Conservation (phyloP, 2,113 vertebrate genomes). For the Ictidomys tridecemlineatus region DNA sequence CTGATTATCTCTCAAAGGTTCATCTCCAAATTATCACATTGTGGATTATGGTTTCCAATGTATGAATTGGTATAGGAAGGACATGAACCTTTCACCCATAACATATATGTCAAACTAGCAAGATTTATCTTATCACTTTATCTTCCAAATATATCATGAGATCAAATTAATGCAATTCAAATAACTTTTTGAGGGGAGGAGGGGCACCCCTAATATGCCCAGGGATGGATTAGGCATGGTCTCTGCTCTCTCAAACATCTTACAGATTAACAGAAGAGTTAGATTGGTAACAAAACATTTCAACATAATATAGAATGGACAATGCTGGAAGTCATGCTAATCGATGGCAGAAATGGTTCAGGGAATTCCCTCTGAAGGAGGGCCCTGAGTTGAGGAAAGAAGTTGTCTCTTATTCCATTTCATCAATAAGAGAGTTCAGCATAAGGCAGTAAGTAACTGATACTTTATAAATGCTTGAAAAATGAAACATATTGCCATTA, state of each 20-base stretch:
- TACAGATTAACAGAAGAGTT: neutral
- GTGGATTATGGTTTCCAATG: neutral
- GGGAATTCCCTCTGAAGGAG: neutral
- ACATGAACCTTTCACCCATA: neutral
- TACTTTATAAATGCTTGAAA: neutral
- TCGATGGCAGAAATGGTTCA: neutral
- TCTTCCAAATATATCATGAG: neutral
- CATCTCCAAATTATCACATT: neutral
- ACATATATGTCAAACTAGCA: neutral
- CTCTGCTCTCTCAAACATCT: neutral
- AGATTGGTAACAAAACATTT: neutral
- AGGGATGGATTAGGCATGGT: neutral
- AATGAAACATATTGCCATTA: neutral
- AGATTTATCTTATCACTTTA: neutral
- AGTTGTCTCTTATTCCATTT: neutral
- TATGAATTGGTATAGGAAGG: neutral
- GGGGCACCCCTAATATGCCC: neutral
- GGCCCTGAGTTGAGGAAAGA: neutral
- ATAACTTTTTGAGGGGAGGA: neutral
- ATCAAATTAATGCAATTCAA: neutral
- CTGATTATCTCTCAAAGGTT: neutral
- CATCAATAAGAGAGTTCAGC: neutral
- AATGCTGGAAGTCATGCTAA: neutral
- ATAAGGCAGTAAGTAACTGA: neutral
- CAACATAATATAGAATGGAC: neutral